phyloP scores from a whole-genome alignment of 2,113 vertebrate genomes.

The Ptychochromis oligacanthus region DNA sequence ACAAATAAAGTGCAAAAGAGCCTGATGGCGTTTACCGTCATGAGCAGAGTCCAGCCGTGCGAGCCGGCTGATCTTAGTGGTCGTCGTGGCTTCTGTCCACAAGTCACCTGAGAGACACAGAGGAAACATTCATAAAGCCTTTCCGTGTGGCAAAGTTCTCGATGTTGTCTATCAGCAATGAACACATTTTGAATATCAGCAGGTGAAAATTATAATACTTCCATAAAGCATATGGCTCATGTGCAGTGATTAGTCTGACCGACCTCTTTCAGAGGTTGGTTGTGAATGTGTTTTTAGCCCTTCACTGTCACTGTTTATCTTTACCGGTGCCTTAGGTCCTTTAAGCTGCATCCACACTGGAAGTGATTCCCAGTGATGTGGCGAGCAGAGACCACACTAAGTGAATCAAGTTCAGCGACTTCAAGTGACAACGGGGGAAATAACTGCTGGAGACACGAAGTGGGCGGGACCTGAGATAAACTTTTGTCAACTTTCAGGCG shows the following conservation, averaged over 20 bases:
- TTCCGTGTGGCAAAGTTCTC: neutral
- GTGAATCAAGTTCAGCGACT: too few relatives aligned
- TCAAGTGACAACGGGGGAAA: too few relatives aligned
- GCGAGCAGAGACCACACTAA: too few relatives aligned
- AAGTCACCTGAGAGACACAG: slow-evolving; percentile 33
- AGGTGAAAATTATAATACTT: neutral
- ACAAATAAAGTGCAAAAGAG: fast-evolving
- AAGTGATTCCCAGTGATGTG: too few relatives aligned
- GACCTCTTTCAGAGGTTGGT: neutral
- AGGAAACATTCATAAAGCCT: neutral
- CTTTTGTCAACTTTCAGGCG: too few relatives aligned
- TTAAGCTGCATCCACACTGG: neutral
- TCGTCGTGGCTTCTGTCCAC: neutral
- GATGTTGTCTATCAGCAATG: neutral
- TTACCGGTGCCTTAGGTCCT: fast-evolving
- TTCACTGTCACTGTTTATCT: neutral
- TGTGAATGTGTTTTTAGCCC: neutral
- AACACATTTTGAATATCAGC: neutral
- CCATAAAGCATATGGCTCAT: neutral
- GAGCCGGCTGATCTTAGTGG: slow-evolving; percentile 44
- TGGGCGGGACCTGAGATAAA: too few relatives aligned
- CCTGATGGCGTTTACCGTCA: slow-evolving; percentile 20
- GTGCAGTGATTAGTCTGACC: neutral
- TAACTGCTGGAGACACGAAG: too few relatives aligned
- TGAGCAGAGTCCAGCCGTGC: slow-evolving; percentile 20